A percentile compares a stretch with the other conserved stretches of the same genome.
These are phyloP conservation scores for Platycnemis pennipes DNA, from an alignment of 2,888 invertebrate species.

Conservation along the genomic window DNA sequence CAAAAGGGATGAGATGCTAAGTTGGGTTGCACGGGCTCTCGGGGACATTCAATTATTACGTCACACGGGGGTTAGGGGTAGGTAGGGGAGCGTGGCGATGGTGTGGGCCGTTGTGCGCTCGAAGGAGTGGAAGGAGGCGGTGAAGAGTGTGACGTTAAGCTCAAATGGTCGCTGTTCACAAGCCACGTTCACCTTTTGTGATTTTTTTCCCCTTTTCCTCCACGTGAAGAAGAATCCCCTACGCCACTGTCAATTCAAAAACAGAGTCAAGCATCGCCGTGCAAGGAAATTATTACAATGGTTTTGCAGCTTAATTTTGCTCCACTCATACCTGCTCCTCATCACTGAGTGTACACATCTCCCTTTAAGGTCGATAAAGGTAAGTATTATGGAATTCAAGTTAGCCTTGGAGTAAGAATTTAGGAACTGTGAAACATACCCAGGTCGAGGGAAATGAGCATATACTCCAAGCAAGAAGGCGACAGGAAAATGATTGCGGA, in stretches of 20 bases:
- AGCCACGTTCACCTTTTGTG: neutral
- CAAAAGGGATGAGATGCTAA: neutral
- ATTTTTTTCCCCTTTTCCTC: neutral
- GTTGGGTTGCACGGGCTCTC: neutral
- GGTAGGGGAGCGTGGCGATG: neutral
- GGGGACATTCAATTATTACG: constrained; percentile 29
- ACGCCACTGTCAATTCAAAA: neutral
- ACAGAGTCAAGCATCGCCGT: neutral
- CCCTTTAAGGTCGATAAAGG: neutral
- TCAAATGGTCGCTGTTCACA: neutral
- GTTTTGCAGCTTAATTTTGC: neutral
- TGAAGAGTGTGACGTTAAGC: neutral
- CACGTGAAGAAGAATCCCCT: neutral
- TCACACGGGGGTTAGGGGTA: neutral
- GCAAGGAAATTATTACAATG: neutral
- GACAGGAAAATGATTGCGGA: neutral
- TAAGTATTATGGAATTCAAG: neutral
- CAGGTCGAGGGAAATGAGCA: neutral
- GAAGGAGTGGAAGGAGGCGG: neutral
- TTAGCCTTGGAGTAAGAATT: neutral
- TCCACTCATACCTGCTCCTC: neutral
- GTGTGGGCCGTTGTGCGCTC: neutral
- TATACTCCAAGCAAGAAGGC: neutral
- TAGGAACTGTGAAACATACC: neutral
- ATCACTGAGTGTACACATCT: neutral